Evolutionary conservation across 2,113 vertebrate genomes (phyloP).

Genomic region (Strix aluco): DNA sequence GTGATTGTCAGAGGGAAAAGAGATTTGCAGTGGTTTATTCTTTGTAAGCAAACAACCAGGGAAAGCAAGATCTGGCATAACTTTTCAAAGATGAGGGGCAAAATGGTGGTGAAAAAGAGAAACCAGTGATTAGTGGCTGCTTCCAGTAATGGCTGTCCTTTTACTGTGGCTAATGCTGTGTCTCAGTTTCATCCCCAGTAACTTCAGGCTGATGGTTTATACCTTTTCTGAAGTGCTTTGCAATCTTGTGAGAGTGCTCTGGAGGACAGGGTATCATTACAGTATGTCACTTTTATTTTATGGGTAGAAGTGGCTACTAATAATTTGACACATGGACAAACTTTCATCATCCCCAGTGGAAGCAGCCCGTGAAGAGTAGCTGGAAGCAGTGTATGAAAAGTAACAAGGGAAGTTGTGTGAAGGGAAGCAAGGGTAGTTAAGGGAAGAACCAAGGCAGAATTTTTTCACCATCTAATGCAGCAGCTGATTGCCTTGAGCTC

Average conservation of each 20-base stretch:
- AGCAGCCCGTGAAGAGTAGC: neutral
- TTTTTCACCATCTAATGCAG: neutral
- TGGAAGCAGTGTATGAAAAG: neutral
- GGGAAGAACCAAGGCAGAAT: neutral
- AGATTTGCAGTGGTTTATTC: neutral
- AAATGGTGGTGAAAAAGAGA: neutral
- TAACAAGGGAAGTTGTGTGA: neutral
- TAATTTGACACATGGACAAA: neutral
- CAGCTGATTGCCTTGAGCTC: neutral
- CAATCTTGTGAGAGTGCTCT: neutral
- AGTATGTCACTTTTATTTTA: neutral
- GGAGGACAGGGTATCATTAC: neutral
- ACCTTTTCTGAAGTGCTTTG: neutral
- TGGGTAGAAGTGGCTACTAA: neutral
- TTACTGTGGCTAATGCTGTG: neutral
- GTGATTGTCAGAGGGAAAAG: neutral
- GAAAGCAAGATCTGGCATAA: neutral
- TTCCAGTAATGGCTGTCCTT: neutral
- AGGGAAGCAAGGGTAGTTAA: neutral
- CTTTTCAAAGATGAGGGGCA: neutral
- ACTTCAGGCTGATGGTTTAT: neutral
- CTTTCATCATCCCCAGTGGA: neutral
- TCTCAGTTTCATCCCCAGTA: neutral
- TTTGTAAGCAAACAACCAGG: neutral
- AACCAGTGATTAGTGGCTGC: neutral